These are phyloP conservation scores for Dromaius novaehollandiae DNA, from an alignment of 2,113 vertebrate species.

Conservation along the genomic window DNA sequence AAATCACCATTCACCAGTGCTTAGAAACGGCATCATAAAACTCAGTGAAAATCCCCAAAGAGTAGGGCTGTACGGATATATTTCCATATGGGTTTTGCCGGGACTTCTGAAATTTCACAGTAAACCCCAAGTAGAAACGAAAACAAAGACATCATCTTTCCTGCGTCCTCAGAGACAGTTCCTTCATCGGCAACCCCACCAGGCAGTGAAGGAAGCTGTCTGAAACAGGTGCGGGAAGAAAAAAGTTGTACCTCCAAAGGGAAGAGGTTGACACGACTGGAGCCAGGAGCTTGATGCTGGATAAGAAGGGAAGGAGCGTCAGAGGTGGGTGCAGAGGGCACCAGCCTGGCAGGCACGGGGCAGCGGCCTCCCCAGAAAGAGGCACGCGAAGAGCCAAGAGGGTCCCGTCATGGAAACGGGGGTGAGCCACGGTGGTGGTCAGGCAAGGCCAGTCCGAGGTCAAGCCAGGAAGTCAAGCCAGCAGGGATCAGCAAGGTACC, in stretches of 20 bases:
- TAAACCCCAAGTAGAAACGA: not conserved
- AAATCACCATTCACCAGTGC: fast-evolving
- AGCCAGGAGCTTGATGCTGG: no score
- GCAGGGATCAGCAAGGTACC: no score
- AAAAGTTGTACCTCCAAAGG: not conserved
- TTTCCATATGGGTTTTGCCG: fast-evolving
- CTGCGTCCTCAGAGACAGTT: not conserved
- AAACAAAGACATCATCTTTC: not conserved
- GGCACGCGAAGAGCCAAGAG: no score
- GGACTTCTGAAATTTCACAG: not conserved
- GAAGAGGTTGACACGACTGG: not conserved
- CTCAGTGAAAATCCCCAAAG: not conserved
- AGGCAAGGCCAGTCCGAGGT: no score
- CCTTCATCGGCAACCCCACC: not conserved
- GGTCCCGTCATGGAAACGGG: no score
- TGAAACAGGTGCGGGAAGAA: not conserved
- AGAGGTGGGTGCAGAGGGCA: no score
- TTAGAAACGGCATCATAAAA: not conserved
- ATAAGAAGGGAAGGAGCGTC: no score
- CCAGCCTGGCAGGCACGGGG: no score
- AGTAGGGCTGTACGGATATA: not conserved
- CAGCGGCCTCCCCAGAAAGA: no score
- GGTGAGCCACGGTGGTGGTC: no score
- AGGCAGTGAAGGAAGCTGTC: not conserved
- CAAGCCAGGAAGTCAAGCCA: no score